Evolutionary conservation across 2,797 vertebrate species (phyloP).

Genomic region (Poeciliopsis presidionis): DNA sequence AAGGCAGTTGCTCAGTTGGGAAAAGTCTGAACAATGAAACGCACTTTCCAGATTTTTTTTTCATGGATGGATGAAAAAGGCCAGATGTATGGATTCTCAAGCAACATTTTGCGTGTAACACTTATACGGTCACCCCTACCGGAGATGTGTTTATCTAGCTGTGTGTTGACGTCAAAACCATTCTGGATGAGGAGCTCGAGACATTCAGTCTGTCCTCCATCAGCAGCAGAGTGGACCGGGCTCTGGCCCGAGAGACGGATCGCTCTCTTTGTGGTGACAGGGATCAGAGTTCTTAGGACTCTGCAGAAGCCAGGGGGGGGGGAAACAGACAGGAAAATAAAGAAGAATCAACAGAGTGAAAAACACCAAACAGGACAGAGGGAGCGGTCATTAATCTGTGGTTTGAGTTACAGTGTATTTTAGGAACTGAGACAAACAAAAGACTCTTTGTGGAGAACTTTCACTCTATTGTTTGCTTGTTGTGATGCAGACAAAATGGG

Average conservation of each 20-base stretch:
- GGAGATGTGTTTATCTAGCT: conserved; percentile 72
- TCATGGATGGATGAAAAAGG: no score
- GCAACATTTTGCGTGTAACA: no score
- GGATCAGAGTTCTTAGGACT: conserved; percentile 86
- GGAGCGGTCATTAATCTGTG: conserved; percentile 58
- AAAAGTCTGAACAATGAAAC: neutral
- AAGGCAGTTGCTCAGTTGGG: neutral
- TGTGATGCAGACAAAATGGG: conserved; percentile 23
- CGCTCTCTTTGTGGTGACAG: conserved; percentile 83
- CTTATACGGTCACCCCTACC: conserved; percentile 41
- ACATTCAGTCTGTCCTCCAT: conserved; percentile 86
- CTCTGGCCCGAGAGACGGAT: conserved; percentile 84
- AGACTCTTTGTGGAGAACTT: conserved; percentile 60
- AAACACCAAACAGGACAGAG: conserved; percentile 49
- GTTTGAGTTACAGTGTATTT: conserved; percentile 52
- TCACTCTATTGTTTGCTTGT: conserved; percentile 23
- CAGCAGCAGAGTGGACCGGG: conserved; percentile 87
- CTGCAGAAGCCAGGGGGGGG: conserved; percentile 60
- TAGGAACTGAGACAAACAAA: conserved; percentile 51
- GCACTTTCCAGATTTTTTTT: neutral
- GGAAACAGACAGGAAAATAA: conserved; percentile 7
- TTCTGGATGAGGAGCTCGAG: conserved; percentile 85
- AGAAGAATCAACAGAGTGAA: conserved; percentile 24
- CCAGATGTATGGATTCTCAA: neutral
- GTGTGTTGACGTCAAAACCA: conserved; percentile 82